phyloP scores from a whole-genome alignment of 2,113 vertebrate species.

The Xiphophorus maculatus region DNA sequence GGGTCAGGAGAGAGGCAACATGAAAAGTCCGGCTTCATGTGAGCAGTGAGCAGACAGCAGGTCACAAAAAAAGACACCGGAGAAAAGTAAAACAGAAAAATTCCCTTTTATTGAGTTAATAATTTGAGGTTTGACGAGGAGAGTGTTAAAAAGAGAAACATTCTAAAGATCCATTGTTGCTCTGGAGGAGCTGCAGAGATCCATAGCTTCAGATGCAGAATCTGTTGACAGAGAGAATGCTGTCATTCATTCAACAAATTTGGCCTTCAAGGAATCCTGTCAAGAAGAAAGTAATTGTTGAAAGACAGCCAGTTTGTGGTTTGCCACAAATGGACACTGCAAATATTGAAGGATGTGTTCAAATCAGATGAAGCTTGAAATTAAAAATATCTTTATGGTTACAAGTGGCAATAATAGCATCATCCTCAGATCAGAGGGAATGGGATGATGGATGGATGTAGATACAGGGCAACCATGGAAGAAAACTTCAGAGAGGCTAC shows the following conservation, averaged over 20 bases:
- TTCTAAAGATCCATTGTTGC: not conserved
- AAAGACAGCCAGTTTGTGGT: not conserved
- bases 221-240: not conserved
- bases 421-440: not conserved
- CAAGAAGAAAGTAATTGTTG: not conserved
- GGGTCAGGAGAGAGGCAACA: not conserved
- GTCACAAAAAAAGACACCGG: not conserved
- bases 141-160: not conserved
- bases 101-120: not conserved
- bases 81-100: not conserved
- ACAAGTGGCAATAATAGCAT: not conserved
- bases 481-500: not conserved
- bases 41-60: not conserved
- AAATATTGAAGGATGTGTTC: not conserved
- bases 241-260: not conserved
- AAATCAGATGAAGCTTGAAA: not conserved
- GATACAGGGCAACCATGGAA: not conserved
- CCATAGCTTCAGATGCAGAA: not conserved
- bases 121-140: not conserved
- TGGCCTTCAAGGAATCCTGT: not conserved
- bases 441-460: not conserved
- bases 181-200: not conserved
- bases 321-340: not conserved
- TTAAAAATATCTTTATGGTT: not conserved
- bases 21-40: not conserved